Conservation (phyloP, 2,888 invertebrate genomes). For the Apotomis betuletana region DNA sequence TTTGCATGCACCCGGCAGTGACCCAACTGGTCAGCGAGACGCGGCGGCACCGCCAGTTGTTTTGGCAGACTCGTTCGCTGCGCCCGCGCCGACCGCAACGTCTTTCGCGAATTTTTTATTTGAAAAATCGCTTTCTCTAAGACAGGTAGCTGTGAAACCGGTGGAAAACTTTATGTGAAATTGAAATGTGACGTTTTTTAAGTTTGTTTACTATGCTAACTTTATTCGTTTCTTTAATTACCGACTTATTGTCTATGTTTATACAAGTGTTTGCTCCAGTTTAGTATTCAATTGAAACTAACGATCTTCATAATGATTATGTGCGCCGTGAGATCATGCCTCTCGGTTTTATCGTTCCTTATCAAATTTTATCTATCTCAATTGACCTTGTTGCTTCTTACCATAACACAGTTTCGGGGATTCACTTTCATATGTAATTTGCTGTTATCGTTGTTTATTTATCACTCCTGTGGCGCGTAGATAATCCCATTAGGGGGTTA, state of each 20-base stretch:
- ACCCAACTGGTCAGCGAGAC: constrained; percentile 71
- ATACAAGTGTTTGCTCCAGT: constrained; percentile 50
- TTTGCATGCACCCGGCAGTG: constrained; percentile 57
- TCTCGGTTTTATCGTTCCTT: constrained; percentile 55
- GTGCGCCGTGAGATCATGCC: constrained; percentile 50
- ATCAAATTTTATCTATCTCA: constrained; percentile 59
- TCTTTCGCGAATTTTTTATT: constrained; percentile 47
- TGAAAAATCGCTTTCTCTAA: constrained; percentile 45
- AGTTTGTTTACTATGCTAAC: constrained; percentile 9
- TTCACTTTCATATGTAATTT: constrained; percentile 35
- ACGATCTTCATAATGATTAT: constrained; percentile 50
- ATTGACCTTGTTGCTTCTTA: constrained; percentile 56
- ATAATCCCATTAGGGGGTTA: no score
- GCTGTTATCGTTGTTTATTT: constrained; percentile 30
- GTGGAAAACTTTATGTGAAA: constrained; percentile 33
- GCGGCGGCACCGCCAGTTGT: constrained; percentile 75
- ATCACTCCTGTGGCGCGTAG: no score
- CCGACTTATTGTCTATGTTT: constrained; percentile 42
- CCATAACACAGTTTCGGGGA: constrained; percentile 17
- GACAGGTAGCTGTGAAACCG: constrained; percentile 23
- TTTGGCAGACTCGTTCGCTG: constrained; percentile 66
- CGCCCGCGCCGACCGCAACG: constrained; percentile 64
- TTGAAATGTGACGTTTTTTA: constrained; percentile 29
- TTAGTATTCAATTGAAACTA: constrained; percentile 52
- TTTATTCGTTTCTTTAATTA: constrained; percentile 32